Base-by-base conservation (phyloP, 1,140 invertebrate species). In the Steinernema feltiae region DNA sequence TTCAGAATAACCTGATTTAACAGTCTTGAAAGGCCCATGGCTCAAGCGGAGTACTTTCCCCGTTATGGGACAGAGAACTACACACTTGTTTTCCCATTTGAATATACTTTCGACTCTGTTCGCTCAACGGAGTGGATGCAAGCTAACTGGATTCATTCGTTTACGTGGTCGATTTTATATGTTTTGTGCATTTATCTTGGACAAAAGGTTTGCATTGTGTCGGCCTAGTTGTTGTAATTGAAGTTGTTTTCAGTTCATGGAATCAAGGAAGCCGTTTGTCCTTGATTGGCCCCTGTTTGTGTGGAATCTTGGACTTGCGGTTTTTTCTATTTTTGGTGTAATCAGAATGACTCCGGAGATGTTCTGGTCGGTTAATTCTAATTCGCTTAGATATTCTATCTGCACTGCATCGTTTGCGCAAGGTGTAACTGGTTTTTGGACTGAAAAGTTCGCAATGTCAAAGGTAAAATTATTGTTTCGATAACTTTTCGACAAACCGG, bases 11-110 rank as follows among this genome's bases (percentile, higher is more conserved):
- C n/a, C 35, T 41, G 35, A 7, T 41, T 41, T 18, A 41, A n/a
- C n/a, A 7, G 35, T 41, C 35, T 41, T 41, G 7, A 7, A 41
- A 18, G 35, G 18, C 35, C 48, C 3, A 84, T 84, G 83, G 83
- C 83, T 48, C 81, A 83, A 72, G 84, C 76, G 70, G 79, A 85
- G 46, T 85, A 85, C 75, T 76, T 75, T 41, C 84, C 82, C 1
- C 79, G 82, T 15, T 85, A 85, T 74, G 84, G 83, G 15, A n/a
- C 72, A 48, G 84, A 85, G 30, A 96, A 97, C 88, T 95, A 96
- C 88, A 94, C 94, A 1, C 94, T 94, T 86, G 90, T 95, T 82
- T 95, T 97, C 88, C 92, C 93, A 83, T 96, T 97, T 82, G 95
- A 98, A 88, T 91, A 92, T 85, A 91, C 94, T 84, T 98, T 96